Evolutionary conservation across 2,888 invertebrate genomes (phyloP).

Genomic region (Salpingus planirostris): DNA sequence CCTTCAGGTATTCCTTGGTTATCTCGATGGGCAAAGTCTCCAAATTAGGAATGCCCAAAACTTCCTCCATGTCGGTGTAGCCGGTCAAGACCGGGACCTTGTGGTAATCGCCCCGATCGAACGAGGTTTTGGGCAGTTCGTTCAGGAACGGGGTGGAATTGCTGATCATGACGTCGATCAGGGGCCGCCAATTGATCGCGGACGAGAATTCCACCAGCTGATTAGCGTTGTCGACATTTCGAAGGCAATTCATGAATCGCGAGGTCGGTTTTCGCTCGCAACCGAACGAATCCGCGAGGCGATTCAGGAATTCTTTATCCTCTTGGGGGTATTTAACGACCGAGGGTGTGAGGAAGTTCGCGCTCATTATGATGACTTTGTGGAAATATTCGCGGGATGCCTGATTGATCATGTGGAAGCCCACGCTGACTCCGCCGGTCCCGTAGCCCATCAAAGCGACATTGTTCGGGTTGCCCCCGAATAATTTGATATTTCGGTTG

Average conservation of each 20-base stretch:
- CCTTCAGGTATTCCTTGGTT: slow-evolving; percentile 44
- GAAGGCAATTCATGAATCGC: slow-evolving; percentile 59
- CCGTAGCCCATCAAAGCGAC: slow-evolving; percentile 74
- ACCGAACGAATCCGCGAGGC: slow-evolving; percentile 56
- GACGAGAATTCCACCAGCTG: slow-evolving; percentile 50
- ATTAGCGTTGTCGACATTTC: slow-evolving; percentile 51
- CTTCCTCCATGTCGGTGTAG: slow-evolving; percentile 76
- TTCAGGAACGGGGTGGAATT: slow-evolving; percentile 60
- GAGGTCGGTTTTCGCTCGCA: slow-evolving; percentile 61
- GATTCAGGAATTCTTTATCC: slow-evolving; percentile 54
- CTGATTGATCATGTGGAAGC: slow-evolving; percentile 60
- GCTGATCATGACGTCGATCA: slow-evolving; percentile 62
- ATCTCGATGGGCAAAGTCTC: slow-evolving; percentile 52
- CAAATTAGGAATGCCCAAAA: slow-evolving; percentile 49
- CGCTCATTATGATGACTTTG: slow-evolving; percentile 76
- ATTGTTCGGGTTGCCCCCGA: slow-evolving; percentile 67
- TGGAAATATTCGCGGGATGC: slow-evolving; percentile 58
- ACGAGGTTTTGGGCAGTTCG: slow-evolving; percentile 54
- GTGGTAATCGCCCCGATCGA: slow-evolving; percentile 53
- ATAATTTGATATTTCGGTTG: slow-evolving; percentile 61
- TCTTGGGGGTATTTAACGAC: slow-evolving; percentile 56
- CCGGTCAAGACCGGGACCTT: slow-evolving; percentile 62
- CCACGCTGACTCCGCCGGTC: slow-evolving; percentile 70
- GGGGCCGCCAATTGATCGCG: slow-evolving; percentile 60
- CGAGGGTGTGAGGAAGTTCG: slow-evolving; percentile 47